Base-by-base conservation (phyloP, 2,888 invertebrate genomes). In the Athetis lepigone region DNA sequence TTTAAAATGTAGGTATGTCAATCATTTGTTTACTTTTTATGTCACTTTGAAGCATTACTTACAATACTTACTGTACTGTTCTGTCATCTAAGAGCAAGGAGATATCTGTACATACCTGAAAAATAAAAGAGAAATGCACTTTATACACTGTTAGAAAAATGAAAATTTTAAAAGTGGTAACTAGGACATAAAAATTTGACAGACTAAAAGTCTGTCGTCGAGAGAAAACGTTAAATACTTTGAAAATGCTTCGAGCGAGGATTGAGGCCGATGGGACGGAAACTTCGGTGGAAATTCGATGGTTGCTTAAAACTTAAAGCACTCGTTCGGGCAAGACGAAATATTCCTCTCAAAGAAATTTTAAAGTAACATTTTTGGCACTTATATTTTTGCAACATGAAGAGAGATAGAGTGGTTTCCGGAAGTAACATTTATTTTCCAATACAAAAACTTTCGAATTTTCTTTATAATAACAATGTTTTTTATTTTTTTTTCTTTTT, bases 201-300 rank as follows among this genome's bases (percentile, higher is more conserved):
- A 58, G 29, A 50, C 54, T 47, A 58, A 77, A 63, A 66, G 36
- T 63, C 61, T 70, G 59, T 23, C 64, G 36, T 27, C 27, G 51
- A 27, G 36, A 16, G 51, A 62, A 70, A 72, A 71, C 54, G 27
- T 59, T 69, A 58, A 78, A 54, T 69, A 69, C 79, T 75, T 83
- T 80, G 66, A 77, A 81, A 85, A 82, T 73, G 77, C 74, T 79
- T 39, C 37, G 50, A 61, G 55, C 62, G 50, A 39, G 62, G 61
- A 75, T 79, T 65, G 65, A 62, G 65, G 54, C 58, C 70, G 82
- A 70, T 77, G 77, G 80, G 74, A 69, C 64, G 77, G 75, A 80
- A 88, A 85, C 77, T 87, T 85, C 68, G 67, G 70, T 63, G 79
- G 81, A 85, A 86, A 85, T 86, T 85, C 77, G 46, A 70, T 51